These are phyloP conservation scores for Novumbra hubbsi DNA, from an alignment of 2,797 vertebrate genomes.

Conservation along the genomic window DNA sequence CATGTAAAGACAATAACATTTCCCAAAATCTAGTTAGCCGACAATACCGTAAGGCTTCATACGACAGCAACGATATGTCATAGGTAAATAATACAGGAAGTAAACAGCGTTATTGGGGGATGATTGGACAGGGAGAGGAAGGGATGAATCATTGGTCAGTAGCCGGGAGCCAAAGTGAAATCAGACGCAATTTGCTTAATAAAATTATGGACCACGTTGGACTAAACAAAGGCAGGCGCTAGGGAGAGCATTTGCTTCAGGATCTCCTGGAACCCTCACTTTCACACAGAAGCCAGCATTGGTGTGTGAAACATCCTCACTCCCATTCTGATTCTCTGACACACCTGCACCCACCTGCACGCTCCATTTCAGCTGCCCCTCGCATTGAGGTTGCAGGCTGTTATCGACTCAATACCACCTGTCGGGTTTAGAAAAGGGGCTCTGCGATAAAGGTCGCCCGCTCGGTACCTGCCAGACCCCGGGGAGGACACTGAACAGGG, in stretches of 20 bases:
- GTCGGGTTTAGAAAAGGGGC: constrained; percentile 2
- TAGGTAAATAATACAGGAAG: constrained; percentile 4
- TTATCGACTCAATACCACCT: not conserved
- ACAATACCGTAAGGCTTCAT: too few relatives aligned
- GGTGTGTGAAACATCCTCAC: constrained; percentile 16
- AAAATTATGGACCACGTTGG: constrained; percentile 73
- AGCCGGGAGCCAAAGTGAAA: constrained; percentile 66
- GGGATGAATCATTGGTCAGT: constrained; percentile 54
- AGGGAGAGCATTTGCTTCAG: constrained; percentile 43
- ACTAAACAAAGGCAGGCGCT: constrained; percentile 61
- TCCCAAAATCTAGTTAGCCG: not conserved
- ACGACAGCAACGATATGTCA: not conserved
- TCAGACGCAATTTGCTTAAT: constrained; percentile 77
- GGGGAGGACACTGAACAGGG: constrained; percentile 29
- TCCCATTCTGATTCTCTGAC: not conserved
- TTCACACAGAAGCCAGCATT: constrained; percentile 25
- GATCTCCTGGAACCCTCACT: constrained; percentile 26
- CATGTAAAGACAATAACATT: too few relatives aligned
- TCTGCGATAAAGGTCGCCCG: not conserved
- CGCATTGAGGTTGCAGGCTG: not conserved
- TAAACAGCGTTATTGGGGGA: not conserved
- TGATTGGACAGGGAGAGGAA: constrained; percentile 6
- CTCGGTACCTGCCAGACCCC: not conserved
- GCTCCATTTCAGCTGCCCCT: constrained; percentile 16
- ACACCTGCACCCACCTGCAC: constrained; percentile 31